Conservation (phyloP, 2,113 vertebrate species). For the Mustelus asterias region DNA sequence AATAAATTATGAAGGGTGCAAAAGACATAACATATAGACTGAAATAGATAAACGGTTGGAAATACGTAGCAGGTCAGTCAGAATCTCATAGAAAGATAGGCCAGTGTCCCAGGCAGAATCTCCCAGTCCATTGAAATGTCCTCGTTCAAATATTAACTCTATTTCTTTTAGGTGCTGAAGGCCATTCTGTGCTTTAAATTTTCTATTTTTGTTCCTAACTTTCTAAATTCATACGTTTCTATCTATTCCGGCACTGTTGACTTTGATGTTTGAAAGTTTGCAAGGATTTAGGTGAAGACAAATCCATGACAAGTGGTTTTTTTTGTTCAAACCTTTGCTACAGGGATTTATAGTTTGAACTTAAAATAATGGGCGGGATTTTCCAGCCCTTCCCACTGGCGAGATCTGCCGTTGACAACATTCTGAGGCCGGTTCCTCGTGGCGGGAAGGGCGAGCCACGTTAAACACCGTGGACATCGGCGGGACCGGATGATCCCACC, state of each 20-base stretch:
- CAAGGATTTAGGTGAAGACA: not conserved
- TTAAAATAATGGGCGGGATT: not conserved
- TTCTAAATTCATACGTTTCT: not conserved
- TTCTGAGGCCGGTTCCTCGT: too few relatives aligned
- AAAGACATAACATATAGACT: not conserved
- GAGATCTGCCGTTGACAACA: too few relatives aligned
- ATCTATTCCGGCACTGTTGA: not conserved
- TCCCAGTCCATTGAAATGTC: not conserved
- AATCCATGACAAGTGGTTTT: not conserved
- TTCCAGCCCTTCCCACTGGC: too few relatives aligned
- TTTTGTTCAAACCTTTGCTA: not conserved
- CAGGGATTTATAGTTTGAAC: not conserved
- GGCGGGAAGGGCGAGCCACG: too few relatives aligned
- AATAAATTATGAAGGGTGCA: not conserved
- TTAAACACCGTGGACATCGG: too few relatives aligned
- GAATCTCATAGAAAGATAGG: not conserved
- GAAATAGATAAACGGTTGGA: not conserved
- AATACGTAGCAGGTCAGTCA: not conserved
- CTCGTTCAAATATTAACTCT: not conserved
- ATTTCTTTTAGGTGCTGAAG: not conserved
- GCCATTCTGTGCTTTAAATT: not conserved
- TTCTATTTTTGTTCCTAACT: not conserved
- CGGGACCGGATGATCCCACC: too few relatives aligned
- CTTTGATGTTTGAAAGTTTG: not conserved
- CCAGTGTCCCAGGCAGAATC: not conserved